Evolutionary conservation across 2,113 vertebrate species (phyloP).

Genomic region (Rhadina sibilatrix): DNA sequence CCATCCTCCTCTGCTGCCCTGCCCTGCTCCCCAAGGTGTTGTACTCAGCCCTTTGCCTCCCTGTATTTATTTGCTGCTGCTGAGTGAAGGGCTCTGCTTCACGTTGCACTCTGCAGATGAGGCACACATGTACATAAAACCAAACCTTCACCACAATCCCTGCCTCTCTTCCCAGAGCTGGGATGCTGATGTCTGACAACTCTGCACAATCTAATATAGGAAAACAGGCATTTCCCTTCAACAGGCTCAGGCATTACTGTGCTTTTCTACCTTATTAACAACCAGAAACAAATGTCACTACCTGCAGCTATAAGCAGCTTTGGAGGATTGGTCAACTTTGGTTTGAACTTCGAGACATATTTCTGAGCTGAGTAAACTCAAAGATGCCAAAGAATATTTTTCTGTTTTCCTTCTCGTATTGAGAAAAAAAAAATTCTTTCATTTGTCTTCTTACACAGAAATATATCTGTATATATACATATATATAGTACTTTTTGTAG

Average conservation of each 20-base stretch:
- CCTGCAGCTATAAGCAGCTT: not conserved
- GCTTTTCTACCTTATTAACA: not conserved
- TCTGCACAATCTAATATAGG: not conserved
- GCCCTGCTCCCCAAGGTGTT: not conserved
- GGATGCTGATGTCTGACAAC: not conserved
- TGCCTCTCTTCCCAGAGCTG: not conserved
- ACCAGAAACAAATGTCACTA: not conserved
- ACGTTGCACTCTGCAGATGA: not conserved
- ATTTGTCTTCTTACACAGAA: not conserved
- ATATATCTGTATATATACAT: not conserved
- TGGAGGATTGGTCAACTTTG: not conserved
- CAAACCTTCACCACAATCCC: not conserved
- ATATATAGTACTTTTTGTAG: not conserved
- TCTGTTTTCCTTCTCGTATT: not conserved
- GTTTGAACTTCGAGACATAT: constrained; percentile 7
- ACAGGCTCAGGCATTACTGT: not conserved
- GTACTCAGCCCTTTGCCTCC: not conserved
- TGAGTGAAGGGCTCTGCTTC: constrained; percentile 37
- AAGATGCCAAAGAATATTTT: constrained; percentile 7
- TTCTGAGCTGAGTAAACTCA: not conserved
- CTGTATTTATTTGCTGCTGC: constrained; percentile 27
- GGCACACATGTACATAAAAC: not conserved
- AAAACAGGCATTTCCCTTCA: not conserved
- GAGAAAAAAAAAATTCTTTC: not conserved
- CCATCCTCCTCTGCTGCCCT: not conserved